Conservation (phyloP, 2,888 invertebrate genomes). For the Acleris laterana region DNA sequence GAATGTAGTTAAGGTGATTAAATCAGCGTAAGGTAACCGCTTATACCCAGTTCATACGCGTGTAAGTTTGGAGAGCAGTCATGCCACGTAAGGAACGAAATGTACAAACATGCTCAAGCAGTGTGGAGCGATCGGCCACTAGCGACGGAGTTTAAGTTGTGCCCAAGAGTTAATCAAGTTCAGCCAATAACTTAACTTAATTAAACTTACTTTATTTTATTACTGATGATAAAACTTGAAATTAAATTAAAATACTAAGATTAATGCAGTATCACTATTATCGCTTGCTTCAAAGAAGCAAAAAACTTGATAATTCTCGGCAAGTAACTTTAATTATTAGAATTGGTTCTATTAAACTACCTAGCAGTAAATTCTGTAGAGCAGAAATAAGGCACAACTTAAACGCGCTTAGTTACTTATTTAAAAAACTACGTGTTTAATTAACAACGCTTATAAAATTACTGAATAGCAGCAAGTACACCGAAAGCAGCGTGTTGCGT, state of each 20-base stretch:
- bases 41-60: slow-evolving; percentile 74
- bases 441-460: slow-evolving; percentile 64
- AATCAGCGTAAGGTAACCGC: slow-evolving; percentile 66
- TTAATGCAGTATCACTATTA: slow-evolving; percentile 49
- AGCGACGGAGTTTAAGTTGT: slow-evolving; percentile 71
- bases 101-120: slow-evolving; percentile 80
- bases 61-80: slow-evolving; percentile 72
- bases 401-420: slow-evolving; percentile 53
- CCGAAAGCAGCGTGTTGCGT: slow-evolving; percentile 81
- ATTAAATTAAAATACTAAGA: slow-evolving; percentile 58
- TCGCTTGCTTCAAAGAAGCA: slow-evolving; percentile 47
- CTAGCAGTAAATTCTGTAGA: neutral
- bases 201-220: slow-evolving; percentile 42
- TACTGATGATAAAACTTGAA: slow-evolving; percentile 54
- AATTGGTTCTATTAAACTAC: neutral
- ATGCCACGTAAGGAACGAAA: slow-evolving; percentile 76
- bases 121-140: slow-evolving; percentile 78
- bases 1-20: slow-evolving; percentile 68
- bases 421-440: slow-evolving; percentile 64
- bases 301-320: slow-evolving; percentile 62
- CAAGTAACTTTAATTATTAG: slow-evolving; percentile 40
- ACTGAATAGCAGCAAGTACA: slow-evolving; percentile 76
- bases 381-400: slow-evolving; percentile 66
- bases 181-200: slow-evolving; percentile 43
- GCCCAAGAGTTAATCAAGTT: slow-evolving; percentile 53